These are phyloP conservation scores for Volucella inanis DNA, from an alignment of 2,888 invertebrate genomes.

Conservation along the genomic window DNA sequence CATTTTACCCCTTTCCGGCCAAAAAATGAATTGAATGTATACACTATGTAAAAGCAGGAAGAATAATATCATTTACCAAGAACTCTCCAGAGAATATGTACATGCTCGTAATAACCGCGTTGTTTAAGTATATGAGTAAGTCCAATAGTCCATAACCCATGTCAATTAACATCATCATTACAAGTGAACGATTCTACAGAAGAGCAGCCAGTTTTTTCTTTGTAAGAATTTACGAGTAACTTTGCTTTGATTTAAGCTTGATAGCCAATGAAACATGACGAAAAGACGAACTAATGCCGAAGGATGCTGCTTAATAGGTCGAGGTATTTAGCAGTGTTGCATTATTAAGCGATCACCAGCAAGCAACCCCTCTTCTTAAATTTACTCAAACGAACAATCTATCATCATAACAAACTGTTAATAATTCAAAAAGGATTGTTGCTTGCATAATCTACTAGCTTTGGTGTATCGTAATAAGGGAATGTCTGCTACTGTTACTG, in stretches of 20 bases:
- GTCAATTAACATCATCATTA: slow-evolving; percentile 61
- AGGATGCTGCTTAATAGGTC: slow-evolving; percentile 69
- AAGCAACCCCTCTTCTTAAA: slow-evolving; percentile 46
- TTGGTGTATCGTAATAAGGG: slow-evolving; percentile 52
- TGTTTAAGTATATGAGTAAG: too few species aligned
- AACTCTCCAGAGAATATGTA: slow-evolving; percentile 49
- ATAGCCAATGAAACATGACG: slow-evolving; percentile 63
- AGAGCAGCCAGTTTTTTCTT: neutral
- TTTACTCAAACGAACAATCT: slow-evolving; percentile 62
- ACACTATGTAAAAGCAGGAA: neutral
- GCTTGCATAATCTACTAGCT: slow-evolving; percentile 72
- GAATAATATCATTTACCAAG: neutral
- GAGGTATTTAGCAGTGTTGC: slow-evolving; percentile 79
- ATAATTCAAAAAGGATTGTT: slow-evolving; percentile 75
- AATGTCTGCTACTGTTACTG: slow-evolving; percentile 54
- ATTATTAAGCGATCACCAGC: slow-evolving; percentile 78
- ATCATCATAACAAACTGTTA: slow-evolving; percentile 72
- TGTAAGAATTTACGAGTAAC: slow-evolving; percentile 1
- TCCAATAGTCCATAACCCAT: slow-evolving; percentile 28
- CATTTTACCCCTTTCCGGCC: slow-evolving; percentile 1
- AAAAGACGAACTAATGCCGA: slow-evolving; percentile 42
- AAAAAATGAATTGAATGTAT: neutral
- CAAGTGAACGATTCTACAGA: slow-evolving; percentile 48
- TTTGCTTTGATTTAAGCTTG: slow-evolving; percentile 64
- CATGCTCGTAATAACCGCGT: slow-evolving; percentile 5